phyloP scores from a whole-genome alignment of 2,888 invertebrate genomes.

The Eucriotettix oculatus region DNA sequence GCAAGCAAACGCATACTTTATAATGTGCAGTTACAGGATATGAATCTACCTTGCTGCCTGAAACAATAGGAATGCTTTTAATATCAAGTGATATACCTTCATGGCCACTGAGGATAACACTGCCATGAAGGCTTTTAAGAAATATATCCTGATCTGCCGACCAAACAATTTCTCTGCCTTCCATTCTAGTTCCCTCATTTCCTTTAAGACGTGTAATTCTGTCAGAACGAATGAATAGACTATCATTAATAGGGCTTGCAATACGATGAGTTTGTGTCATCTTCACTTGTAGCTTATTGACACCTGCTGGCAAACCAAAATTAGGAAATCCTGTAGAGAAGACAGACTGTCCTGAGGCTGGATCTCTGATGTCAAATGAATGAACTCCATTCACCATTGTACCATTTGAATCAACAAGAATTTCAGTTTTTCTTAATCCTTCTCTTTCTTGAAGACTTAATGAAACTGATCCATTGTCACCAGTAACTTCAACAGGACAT shows the following conservation, averaged over 20 bases:
- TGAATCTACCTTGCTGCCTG: slow-evolving; percentile 27
- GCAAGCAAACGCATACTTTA: slow-evolving; percentile 83
- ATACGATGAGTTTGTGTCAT: slow-evolving; percentile 54
- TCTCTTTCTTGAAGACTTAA: slow-evolving; percentile 21
- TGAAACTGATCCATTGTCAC: slow-evolving; percentile 25
- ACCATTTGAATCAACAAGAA: slow-evolving; percentile 44
- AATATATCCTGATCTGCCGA: slow-evolving; percentile 64
- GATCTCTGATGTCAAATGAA: slow-evolving; percentile 51
- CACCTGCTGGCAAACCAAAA: slow-evolving; percentile 51
- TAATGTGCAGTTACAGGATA: slow-evolving; percentile 42
- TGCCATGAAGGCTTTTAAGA: slow-evolving; percentile 59
- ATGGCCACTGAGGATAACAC: slow-evolving; percentile 48
- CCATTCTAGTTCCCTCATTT: slow-evolving; percentile 60
- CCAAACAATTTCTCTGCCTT: slow-evolving; percentile 54
- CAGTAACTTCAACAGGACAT: slow-evolving; percentile 32
- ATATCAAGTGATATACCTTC: slow-evolving; percentile 57
- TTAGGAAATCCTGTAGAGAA: slow-evolving; percentile 62
- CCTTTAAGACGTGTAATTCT: slow-evolving; percentile 51
- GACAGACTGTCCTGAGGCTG: slow-evolving; percentile 40
- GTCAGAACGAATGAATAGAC: slow-evolving; percentile 51
- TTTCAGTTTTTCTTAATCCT: slow-evolving; percentile 17
- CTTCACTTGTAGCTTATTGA: slow-evolving; percentile 45
- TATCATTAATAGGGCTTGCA: slow-evolving; percentile 51
- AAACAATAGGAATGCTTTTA: slow-evolving; percentile 50
- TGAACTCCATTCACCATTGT: slow-evolving; percentile 51